Conservation (phyloP, 1,140 invertebrate genomes). For the Zaprionus gabonicus region DNA sequence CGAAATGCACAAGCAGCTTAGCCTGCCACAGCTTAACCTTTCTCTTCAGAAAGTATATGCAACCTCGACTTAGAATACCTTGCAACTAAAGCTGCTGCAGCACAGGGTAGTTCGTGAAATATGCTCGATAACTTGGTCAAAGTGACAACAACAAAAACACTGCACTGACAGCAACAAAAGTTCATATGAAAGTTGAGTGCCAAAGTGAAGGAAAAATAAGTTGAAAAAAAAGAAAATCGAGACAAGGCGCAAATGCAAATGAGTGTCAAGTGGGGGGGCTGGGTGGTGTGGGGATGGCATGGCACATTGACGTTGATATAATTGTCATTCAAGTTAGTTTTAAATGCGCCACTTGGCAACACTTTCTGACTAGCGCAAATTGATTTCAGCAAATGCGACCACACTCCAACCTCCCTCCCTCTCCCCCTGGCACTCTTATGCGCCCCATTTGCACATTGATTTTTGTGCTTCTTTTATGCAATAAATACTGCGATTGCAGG, state of each 20-base stretch:
- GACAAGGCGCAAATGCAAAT: conserved; percentile 47
- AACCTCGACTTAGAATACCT: too few relatives aligned
- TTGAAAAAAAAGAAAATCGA: neutral
- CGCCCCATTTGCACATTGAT: conserved; percentile 31
- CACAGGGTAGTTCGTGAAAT: too few relatives aligned
- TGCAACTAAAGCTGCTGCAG: too few relatives aligned
- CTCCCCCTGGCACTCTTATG: neutral
- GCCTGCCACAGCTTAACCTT: too few relatives aligned
- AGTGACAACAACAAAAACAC: conserved; percentile 4
- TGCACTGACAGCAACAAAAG: neutral
- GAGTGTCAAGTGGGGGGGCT: conserved; percentile 11
- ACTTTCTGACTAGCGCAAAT: conserved; percentile 68
- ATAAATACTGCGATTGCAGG: conserved; percentile 24
- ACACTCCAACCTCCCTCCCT: neutral
- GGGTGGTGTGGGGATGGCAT: neutral
- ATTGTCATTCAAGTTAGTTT: conserved; percentile 74
- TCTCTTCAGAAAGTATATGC: too few relatives aligned
- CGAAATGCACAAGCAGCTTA: too few relatives aligned
- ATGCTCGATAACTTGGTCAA: neutral
- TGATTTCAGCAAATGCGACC: conserved; percentile 59
- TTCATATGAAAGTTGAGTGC: conserved; percentile 5
- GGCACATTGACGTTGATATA: conserved; percentile 47
- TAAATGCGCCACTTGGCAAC: conserved; percentile 68
- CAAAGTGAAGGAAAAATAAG: neutral
- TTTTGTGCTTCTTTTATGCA: conserved; percentile 36